phyloP scores from a whole-genome alignment of 2,797 vertebrate species.

The Epinephelus awoara region DNA sequence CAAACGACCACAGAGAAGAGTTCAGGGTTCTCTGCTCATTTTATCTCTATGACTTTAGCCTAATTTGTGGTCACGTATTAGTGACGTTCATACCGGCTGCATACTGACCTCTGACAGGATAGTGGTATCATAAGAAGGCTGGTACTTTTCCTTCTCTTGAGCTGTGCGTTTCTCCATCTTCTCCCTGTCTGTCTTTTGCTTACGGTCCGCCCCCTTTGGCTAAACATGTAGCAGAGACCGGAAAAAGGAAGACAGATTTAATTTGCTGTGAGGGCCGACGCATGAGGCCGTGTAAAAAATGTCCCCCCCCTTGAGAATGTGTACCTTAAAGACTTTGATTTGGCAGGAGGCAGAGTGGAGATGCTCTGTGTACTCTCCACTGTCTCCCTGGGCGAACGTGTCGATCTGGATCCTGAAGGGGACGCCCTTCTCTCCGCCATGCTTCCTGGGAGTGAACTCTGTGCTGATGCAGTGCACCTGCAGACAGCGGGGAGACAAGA shows the following conservation, averaged over 20 bases:
- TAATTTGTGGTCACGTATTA: background rate
- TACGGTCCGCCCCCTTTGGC: constrained; percentile 91
- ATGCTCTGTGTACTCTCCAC: constrained; percentile 94
- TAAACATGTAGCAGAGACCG: constrained; percentile 48
- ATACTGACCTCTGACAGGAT: constrained; percentile 88
- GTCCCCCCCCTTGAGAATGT: background rate
- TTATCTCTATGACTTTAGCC: background rate
- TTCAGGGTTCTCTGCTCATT: too few species aligned
- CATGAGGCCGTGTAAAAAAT: background rate
- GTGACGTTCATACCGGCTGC: background rate
- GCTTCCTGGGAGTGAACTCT: constrained; percentile 97
- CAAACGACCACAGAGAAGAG: too few species aligned
- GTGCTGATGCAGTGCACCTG: constrained; percentile 99
- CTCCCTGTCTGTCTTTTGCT: constrained; percentile 91
- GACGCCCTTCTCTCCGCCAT: constrained; percentile 96
- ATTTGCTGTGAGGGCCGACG: background rate
- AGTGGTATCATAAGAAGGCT: constrained; percentile 89
- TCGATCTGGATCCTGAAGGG: constrained; percentile 96
- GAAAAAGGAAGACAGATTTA: background rate
- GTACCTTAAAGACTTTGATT: constrained; percentile 99
- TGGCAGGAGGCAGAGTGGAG: constrained; percentile 99
- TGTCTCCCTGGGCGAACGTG: constrained; percentile 93
- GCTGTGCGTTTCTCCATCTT: constrained; percentile 90
- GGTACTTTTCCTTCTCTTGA: constrained; percentile 91
- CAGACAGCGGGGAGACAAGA: constrained; percentile 7